Conservation (phyloP, 1,140 invertebrate species). For the Diorhabda elongata region DNA sequence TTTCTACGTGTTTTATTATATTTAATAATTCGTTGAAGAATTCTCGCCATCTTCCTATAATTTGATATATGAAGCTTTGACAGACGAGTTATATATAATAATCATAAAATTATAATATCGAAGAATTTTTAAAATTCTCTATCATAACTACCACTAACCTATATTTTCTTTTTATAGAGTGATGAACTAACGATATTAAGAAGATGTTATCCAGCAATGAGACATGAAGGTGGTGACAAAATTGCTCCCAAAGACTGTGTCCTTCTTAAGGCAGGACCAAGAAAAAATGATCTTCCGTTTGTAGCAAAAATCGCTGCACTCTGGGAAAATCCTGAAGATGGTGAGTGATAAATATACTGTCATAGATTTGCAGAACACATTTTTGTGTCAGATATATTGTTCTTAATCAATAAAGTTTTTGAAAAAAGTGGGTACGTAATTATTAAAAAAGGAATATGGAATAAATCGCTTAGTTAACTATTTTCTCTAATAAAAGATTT, state of each 20-base stretch:
- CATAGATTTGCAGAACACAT: not conserved
- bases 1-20: too few species aligned
- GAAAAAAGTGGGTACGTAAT: slow-evolving; percentile 23
- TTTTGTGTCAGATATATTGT: not conserved
- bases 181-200: slow-evolving; percentile 69
- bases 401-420: too few species aligned
- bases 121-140: too few species aligned
- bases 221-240: slow-evolving; percentile 73
- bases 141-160: not conserved
- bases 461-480: too few species aligned
- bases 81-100: too few species aligned
- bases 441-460: too few species aligned
- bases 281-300: slow-evolving; percentile 85
- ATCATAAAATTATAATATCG: too few species aligned
- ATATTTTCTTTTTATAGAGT: slow-evolving; percentile 59
- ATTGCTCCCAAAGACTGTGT: slow-evolving; percentile 86
- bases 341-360: slow-evolving; percentile 49
- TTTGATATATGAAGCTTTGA: too few species aligned
- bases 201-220: slow-evolving; percentile 85
- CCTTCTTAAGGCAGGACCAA: slow-evolving; percentile 73
- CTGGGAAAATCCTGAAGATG: slow-evolving; percentile 91
- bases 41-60: too few species aligned
- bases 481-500: too few species aligned
- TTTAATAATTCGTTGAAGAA: too few species aligned
- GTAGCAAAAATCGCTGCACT: slow-evolving; percentile 90